Base-by-base conservation (phyloP, 1,140 invertebrate species). In the Meloidogyne hapla region DNA sequence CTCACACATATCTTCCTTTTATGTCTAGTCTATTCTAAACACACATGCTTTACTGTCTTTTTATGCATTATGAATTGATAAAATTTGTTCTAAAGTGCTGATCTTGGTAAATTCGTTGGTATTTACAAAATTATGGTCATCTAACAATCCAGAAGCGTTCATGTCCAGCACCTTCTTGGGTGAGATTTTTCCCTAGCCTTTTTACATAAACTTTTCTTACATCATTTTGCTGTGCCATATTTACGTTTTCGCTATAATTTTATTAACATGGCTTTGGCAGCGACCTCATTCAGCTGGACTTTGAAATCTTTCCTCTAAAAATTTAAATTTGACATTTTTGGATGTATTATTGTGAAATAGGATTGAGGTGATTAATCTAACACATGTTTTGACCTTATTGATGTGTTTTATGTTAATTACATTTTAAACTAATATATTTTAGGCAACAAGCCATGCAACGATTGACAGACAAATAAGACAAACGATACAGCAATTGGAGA, bases 401-500 rank as follows among this genome's bases (percentile, higher is more conserved):
- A 62, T 26, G 69, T 15, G 62, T 68, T 75, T 76, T 56, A n/a
- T 4, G 0, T n/a, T 0, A 5, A 56, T 18, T 25, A 13, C 5
- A 75, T 74, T 28, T 45, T 21, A 69, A 28, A 9, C 0, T 70
- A 9, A 10, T 45, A 18, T 18, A n/a, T 69, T 80, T 33, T 9
- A 81, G 81, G 95, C 94, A 12, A 96, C 96, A 0, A 93, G 92
- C 69, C 91, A 91, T 4, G 92, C 93, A 13, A 90, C 91, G 26
- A 92, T 92, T 6, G 93, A 93, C 64, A 92, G 92, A 2, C 88
- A 94, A 64, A 91, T 93, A 77, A 90, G 91, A 9, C 93, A 93
- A 86, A 89, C 94, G 1, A 92, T 95, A 18, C 91, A 91, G 70
- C 89, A 91, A 63, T 86, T 94, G 42, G 93, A 91, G 89, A 91